Base-by-base conservation (phyloP, 1,140 invertebrate genomes). In the Bursaphelenchus mucronatus region DNA sequence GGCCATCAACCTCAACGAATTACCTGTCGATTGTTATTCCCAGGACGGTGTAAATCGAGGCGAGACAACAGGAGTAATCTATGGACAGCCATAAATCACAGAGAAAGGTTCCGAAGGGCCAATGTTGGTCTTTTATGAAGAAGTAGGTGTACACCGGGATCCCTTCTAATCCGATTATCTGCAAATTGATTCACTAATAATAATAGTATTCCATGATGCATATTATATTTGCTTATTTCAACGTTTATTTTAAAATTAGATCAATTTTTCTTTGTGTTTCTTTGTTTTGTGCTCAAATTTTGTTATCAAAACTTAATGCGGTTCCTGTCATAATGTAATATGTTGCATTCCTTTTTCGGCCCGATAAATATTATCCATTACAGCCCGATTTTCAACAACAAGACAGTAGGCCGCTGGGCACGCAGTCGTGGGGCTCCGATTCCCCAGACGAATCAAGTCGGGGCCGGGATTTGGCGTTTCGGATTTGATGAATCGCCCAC, bases 81-180 rank as follows among this genome's bases (percentile, higher is more conserved):
- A 97, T 90, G 0, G 94, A 95, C 0, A 99, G 86, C 96, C 96
- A 99, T 43, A 99, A 85, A 83, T 99, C 95, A 82, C 96, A 99
- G 0, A 97, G 85, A 61, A 97, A 87, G 10, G 91, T 89, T 15
- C 95, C 94, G 54, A 99, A 86, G 78, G 95, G 90, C 96, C 96
- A 99, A 77, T 92, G 90, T 19, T 92, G 91, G 86, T 90, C 90
- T 11, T 83, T 71, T 58, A 99, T 84, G 49, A 97, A 89, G 84
- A 98, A 98, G 49, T 75, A 75, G 86, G 71, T 89, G 88, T 94
- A 88, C 63, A 87, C 83, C 8, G 86, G 85, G 83, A 87, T 86
- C 3, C 84, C 86, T 67, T 87, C 83, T 5, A 85, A 76, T 87
- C 96, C 96, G 82, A 99, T 99, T 7, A 80, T 62, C 77, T 79